Percentiles rank a stretch among this genome's conserved stretches.
Evolutionary conservation across 2,113 vertebrate species (phyloP).

Genomic region (Poeciliopsis turrubarensis): DNA sequence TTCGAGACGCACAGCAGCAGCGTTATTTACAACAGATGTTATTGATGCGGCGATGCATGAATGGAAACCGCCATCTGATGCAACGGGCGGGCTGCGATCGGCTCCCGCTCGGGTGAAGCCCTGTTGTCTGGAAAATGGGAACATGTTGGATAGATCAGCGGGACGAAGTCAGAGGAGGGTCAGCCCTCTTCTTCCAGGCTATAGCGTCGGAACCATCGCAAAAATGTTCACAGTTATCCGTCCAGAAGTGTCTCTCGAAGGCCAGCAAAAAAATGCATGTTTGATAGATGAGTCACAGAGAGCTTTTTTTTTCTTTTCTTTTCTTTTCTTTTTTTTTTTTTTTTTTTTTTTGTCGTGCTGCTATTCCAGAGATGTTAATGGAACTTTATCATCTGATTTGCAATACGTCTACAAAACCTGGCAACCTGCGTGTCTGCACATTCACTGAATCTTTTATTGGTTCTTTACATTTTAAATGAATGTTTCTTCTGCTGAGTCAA

Average conservation of each 20-base stretch:
- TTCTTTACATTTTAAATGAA: constrained; percentile 3
- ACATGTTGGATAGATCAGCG: constrained; percentile 65
- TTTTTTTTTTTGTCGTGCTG: background rate
- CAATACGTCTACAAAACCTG: constrained; percentile 5
- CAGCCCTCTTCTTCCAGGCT: constrained; percentile 45
- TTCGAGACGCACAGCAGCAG: constrained; percentile 51
- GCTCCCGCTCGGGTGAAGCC: constrained; percentile 55
- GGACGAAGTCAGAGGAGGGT: constrained; percentile 59
- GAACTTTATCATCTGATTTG: background rate
- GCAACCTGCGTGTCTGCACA: constrained; percentile 1
- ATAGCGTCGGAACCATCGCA: constrained; percentile 64
- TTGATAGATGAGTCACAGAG: background rate
- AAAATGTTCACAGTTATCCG: constrained; percentile 68
- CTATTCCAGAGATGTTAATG: too few species aligned
- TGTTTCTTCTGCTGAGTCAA: background rate
- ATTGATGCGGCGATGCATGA: constrained; percentile 52
- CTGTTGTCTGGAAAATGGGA: constrained; percentile 66
- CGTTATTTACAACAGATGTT: constrained; percentile 68
- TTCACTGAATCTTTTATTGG: constrained; percentile 19
- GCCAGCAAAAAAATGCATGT: background rate
- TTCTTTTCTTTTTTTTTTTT: background rate
- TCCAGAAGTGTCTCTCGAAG: constrained; percentile 7
- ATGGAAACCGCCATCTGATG: constrained; percentile 69
- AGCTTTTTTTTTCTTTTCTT: background rate
- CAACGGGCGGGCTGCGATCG: constrained; percentile 62